phyloP scores from a whole-genome alignment of 2,888 invertebrate species.

The Eupithecia inturbata region DNA sequence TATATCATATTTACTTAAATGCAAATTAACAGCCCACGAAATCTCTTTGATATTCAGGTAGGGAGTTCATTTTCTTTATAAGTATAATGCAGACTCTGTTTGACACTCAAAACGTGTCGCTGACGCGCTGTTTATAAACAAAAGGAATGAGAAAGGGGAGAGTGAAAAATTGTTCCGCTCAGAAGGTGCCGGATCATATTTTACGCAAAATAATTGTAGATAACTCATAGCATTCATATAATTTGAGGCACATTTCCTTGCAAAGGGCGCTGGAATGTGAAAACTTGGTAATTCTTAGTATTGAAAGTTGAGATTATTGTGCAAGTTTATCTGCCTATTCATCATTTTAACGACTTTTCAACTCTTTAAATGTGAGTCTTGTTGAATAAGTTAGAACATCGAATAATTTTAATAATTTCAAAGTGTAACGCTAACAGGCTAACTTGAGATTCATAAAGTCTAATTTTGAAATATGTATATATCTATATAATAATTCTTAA shows the following conservation, averaged over 20 bases:
- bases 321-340: conserved; percentile 14
- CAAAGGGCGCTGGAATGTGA: conserved; percentile 18
- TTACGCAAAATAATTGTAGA: conserved; percentile 53
- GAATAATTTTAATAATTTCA: background rate
- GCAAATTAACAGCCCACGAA: background rate
- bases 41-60: background rate
- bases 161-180: conserved; percentile 52
- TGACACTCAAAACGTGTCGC: conserved; percentile 8
- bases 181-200: conserved; percentile 49
- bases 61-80: background rate
- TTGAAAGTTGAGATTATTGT: conserved; percentile 14
- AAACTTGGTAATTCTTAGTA: conserved; percentile 15
- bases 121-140: conserved; percentile 49
- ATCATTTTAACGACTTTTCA: conserved; percentile 15
- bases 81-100: conserved; percentile 2
- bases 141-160: conserved; percentile 44
- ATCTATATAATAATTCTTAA: background rate
- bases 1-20: too few relatives aligned
- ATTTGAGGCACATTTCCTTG: conserved; percentile 37
- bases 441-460: background rate
- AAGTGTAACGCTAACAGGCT: background rate
- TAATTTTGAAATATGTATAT: background rate
- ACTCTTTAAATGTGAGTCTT: conserved; percentile 7
- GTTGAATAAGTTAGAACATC: conserved; percentile 3
- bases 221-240: conserved; percentile 47